phyloP scores from a whole-genome alignment of 1,140 invertebrate species.

The Tetramorium parvispinum region DNA sequence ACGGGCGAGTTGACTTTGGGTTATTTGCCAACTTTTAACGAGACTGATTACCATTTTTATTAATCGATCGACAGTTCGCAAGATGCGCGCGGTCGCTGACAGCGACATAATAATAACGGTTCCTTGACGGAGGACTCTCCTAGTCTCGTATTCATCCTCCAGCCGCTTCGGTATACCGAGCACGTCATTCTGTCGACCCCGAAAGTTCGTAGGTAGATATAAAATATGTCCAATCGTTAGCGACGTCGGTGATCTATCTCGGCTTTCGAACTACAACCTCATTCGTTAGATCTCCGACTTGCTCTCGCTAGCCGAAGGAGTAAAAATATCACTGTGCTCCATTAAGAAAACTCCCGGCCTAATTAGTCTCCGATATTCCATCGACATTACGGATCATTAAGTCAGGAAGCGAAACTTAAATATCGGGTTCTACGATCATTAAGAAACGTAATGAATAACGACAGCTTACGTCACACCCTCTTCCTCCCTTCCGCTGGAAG shows the following conservation, averaged over 20 bases:
- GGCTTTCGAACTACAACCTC: not conserved
- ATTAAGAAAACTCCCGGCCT: constrained; percentile 48
- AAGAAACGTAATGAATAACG: constrained; percentile 55
- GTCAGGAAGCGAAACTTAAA: constrained; percentile 47
- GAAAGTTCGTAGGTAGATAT: not conserved
- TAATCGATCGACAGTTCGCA: constrained; percentile 34
- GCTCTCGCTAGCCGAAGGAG: not conserved
- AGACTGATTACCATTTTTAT: constrained; percentile 53
- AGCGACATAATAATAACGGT: constrained; percentile 29
- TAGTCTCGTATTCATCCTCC: not conserved
- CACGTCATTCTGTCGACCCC: not conserved
- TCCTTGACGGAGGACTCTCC: not conserved
- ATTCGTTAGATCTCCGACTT: constrained; percentile 16
- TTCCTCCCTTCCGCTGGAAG: not conserved
- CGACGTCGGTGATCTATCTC: not conserved
- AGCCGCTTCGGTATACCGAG: not conserved
- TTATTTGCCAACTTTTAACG: constrained; percentile 46
- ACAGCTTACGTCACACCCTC: constrained; percentile 24
- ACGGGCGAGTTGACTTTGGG: not conserved
- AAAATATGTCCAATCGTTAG: not conserved
- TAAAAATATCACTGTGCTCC: constrained; percentile 38
- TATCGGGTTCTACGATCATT: constrained; percentile 28
- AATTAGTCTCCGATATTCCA: constrained; percentile 63
- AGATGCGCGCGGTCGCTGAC: not conserved
- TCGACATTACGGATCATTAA: constrained; percentile 62